Evolutionary conservation across 2,113 vertebrate species (phyloP).

Genomic region (Channa maculata): DNA sequence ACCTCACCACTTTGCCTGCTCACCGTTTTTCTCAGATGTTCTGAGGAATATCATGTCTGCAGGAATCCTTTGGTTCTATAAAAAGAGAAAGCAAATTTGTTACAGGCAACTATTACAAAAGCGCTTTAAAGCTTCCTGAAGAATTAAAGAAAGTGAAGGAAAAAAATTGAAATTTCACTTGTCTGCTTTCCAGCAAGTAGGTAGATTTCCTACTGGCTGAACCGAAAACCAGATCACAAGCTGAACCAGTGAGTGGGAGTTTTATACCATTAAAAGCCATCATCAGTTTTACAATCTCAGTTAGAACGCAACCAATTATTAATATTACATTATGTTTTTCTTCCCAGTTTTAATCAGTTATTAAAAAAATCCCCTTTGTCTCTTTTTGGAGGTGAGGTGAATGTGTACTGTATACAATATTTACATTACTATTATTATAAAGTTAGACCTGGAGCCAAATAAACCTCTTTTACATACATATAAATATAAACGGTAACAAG

Average conservation of each 20-base stretch:
- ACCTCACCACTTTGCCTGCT: constrained; percentile 35
- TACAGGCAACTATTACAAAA: constrained; percentile 44
- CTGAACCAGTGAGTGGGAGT: neutral
- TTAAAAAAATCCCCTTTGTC: too few species aligned
- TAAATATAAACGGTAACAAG: neutral
- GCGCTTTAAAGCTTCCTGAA: constrained; percentile 63
- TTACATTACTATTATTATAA: neutral
- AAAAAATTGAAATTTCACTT: constrained; percentile 31
- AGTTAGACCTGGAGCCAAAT: neutral
- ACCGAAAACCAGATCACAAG: constrained; percentile 19
- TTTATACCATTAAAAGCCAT: neutral
- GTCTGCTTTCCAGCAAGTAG: constrained; percentile 8
- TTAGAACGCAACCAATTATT: too few species aligned
- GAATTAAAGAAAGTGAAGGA: constrained; percentile 73
- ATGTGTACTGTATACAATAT: too few species aligned
- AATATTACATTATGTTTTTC: too few species aligned
- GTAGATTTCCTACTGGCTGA: constrained; percentile 30
- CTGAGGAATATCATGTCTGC: constrained; percentile 86
- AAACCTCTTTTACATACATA: neutral
- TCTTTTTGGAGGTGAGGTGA: too few species aligned
- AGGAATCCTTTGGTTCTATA: constrained; percentile 85
- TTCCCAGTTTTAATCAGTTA: too few species aligned
- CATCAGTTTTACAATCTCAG: too few species aligned
- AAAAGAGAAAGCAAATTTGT: constrained; percentile 11
- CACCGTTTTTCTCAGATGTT: constrained; percentile 84